phyloP scores from a whole-genome alignment of 2,888 invertebrate genomes.

The Chymomyza caudatula region DNA sequence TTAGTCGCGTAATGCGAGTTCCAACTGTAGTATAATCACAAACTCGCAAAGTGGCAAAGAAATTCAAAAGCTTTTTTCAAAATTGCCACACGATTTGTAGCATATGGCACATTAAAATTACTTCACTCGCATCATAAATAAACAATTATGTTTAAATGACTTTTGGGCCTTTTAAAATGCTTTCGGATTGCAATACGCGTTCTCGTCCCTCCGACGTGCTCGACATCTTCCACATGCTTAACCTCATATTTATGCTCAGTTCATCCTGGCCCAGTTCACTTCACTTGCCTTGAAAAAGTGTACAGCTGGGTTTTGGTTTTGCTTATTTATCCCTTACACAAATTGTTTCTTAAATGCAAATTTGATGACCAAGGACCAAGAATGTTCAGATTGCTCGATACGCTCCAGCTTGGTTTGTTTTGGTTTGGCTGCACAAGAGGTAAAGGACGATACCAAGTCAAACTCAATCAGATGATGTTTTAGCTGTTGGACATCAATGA shows the following conservation, averaged over 20 bases:
- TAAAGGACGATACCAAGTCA: neutral
- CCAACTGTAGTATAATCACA: neutral
- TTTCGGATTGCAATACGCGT: no score
- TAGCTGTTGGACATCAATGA: neutral
- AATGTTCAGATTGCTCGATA: no score
- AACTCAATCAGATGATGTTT: neutral
- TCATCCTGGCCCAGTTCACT: neutral
- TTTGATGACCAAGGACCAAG: neutral
- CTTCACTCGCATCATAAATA: neutral
- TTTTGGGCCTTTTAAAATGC: neutral
- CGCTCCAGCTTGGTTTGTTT: neutral
- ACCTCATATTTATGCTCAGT: no score
- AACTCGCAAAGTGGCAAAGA: neutral
- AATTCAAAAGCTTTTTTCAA: neutral
- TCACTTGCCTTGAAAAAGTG: neutral
- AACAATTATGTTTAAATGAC: neutral
- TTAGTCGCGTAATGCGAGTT: neutral
- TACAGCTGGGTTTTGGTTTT: neutral
- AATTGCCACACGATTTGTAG: neutral
- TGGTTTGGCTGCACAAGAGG: neutral
- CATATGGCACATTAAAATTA: neutral
- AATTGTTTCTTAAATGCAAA: neutral
- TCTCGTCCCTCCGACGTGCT: no score
- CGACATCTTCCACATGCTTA: neutral
- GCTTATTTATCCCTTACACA: neutral